Conservation (phyloP, 2,888 invertebrate genomes). For the Diloba caeruleocephala region DNA sequence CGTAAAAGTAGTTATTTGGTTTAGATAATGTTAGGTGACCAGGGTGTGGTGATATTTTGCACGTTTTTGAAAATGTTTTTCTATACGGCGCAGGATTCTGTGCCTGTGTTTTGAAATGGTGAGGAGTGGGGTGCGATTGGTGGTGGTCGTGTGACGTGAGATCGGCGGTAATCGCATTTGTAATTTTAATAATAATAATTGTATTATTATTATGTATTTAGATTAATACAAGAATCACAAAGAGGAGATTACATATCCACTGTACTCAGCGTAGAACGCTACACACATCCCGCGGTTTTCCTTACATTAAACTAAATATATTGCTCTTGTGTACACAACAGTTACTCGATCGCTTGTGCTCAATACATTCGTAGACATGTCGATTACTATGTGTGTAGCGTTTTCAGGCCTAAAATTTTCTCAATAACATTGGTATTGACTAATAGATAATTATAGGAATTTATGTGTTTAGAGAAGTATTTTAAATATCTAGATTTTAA, state of each 20-base stretch:
- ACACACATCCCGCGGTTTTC: conserved; percentile 68
- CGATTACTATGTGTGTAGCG: conserved; percentile 78
- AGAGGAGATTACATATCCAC: conserved; percentile 85
- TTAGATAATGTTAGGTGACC: conserved; percentile 89
- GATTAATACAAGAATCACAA: conserved; percentile 72
- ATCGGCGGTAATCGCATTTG: conserved; percentile 77
- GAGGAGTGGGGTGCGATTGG: conserved; percentile 56
- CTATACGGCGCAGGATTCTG: conserved; percentile 81
- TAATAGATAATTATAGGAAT: conserved; percentile 87
- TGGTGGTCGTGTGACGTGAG: conserved; percentile 74
- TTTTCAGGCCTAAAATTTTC: conserved; percentile 85
- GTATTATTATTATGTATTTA: conserved; percentile 65
- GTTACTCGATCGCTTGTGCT: conserved; percentile 66
- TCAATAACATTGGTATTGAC: conserved; percentile 86
- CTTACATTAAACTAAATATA: conserved; percentile 26
- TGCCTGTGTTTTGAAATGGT: conserved; percentile 78
- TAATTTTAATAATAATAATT: conserved; percentile 74
- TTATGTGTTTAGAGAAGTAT: conserved; percentile 89
- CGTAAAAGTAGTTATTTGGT: conserved; percentile 85
- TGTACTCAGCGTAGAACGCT: conserved; percentile 81
- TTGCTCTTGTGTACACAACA: conserved; percentile 47
- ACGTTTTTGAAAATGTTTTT: conserved; percentile 89
- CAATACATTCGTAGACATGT: conserved; percentile 62
- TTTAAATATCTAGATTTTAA: conserved; percentile 88
- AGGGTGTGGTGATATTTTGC: conserved; percentile 89